Base-by-base conservation (phyloP, 2,113 vertebrate species). In the Podarcis raffonei region DNA sequence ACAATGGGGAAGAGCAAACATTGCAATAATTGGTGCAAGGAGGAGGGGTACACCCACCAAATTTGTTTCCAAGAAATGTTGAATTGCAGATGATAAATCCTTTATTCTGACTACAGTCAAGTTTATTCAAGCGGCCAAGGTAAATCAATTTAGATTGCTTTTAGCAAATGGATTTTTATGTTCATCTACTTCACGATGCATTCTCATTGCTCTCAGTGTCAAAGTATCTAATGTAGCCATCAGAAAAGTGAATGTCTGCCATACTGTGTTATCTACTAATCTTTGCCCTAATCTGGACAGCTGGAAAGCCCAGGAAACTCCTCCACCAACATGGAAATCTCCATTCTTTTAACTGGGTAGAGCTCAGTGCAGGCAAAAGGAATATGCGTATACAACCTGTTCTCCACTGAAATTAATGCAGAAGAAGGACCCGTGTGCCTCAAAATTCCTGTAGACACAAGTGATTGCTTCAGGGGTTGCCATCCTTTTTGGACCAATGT, bases 141-240 rank as follows among this genome's bases (percentile, higher is more conserved):
- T 81, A 66, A 23, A 84, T 82, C 81, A 32, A 27, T 75, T 9
- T 89, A 13, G 9, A 76, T 62, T 2, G 12, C 39, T 86, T 86
- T 91, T 76, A 35, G 12, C 48, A 6, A 69, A 22, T 92, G 1
- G 5, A 76, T 89, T 89, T 89, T 5, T 71, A 53, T 77, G 59
- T 82, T 90, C 76, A n/a, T 27, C 32, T 35, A 12, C 4, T 89
- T 74, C 18, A 66, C 66, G 37, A 78, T 59, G 16, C 18, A 91
- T 91, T 84, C 32, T 80, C 32, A 78, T 76, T 15, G 83, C 35
- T 83, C 91, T 69, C 32, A 75, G 4, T 76, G 62, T 76, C 81
- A 88, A 88, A 83, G 3, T 68, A 12, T 12, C 3, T 65, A 80
- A 20, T 79, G 30, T 20, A 86, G 42, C 23, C 22, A 84, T 81